These are phyloP conservation scores for Baryphthengus martii DNA, from an alignment of 2,113 vertebrate species.

Conservation along the genomic window DNA sequence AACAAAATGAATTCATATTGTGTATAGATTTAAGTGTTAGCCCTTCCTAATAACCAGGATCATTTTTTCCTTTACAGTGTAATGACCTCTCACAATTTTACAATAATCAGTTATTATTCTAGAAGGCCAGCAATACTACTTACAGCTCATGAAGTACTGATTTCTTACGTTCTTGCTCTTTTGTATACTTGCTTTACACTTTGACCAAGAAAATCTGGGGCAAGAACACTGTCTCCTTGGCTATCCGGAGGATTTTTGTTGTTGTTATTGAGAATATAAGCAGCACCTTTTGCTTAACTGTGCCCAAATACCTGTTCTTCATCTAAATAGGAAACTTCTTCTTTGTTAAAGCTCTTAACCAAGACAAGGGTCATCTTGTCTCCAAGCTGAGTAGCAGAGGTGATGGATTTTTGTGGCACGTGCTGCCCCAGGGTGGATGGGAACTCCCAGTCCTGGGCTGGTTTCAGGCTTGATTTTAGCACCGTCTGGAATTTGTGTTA, in stretches of 20 bases:
- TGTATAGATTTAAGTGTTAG: slow-evolving; percentile 6
- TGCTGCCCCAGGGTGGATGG: neutral
- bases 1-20: slow-evolving; percentile 46
- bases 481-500: rapidly evolving
- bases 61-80: neutral
- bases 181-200: neutral
- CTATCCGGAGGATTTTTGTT: neutral
- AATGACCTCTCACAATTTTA: neutral
- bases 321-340: neutral
- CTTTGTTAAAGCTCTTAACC: neutral
- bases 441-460: neutral
- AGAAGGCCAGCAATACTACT: neutral
- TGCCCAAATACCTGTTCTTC: neutral
- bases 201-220: neutral
- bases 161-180: neutral
- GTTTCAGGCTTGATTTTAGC: neutral
- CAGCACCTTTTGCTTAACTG: neutral
- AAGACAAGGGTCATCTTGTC: no score
- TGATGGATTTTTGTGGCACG: rapidly evolving
- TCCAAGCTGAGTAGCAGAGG: rapidly evolving
- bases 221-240: neutral
- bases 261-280: neutral
- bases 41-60: neutral
- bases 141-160: neutral
- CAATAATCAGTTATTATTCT: neutral